A percentile compares a stretch with the other conserved stretches of the same genome.
phyloP scores from a whole-genome alignment of 2,888 invertebrate species.

The Ornithoptera alexandrae region DNA sequence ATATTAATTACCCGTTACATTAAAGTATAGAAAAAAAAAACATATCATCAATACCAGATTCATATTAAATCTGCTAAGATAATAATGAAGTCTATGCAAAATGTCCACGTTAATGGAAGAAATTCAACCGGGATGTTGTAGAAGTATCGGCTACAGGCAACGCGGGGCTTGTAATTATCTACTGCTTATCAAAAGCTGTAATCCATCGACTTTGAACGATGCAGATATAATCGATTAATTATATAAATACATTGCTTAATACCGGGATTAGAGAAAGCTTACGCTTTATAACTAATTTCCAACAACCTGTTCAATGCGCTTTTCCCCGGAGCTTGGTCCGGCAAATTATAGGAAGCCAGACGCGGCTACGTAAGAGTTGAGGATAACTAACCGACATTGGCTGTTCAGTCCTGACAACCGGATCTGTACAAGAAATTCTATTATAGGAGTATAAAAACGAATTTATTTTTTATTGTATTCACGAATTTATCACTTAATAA shows the following conservation, averaged over 20 bases:
- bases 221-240: constrained; percentile 33
- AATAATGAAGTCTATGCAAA: background rate
- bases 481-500: too few species aligned
- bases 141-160: background rate
- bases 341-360: constrained; percentile 57
- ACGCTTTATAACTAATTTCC: constrained; percentile 40
- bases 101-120: background rate
- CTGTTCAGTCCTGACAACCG: constrained; percentile 36
- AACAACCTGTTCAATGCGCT: constrained; percentile 49
- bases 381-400: constrained; percentile 37
- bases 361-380: constrained; percentile 35
- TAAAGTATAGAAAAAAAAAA: background rate
- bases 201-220: constrained; percentile 7
- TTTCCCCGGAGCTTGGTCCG: constrained; percentile 46
- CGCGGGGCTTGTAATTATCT: constrained; percentile 11
- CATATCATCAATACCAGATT: too few species aligned
- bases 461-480: too few species aligned
- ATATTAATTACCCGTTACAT: too few species aligned
- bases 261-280: constrained; percentile 47
- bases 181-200: constrained; percentile 12
- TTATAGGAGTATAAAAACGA: background rate
- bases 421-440: constrained; percentile 34
- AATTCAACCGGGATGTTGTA: background rate
- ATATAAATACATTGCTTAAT: constrained; percentile 38
- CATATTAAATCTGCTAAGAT: background rate